Evolutionary conservation across 2,888 invertebrate genomes (phyloP).

Genomic region (Aspidapion aeneum): DNA sequence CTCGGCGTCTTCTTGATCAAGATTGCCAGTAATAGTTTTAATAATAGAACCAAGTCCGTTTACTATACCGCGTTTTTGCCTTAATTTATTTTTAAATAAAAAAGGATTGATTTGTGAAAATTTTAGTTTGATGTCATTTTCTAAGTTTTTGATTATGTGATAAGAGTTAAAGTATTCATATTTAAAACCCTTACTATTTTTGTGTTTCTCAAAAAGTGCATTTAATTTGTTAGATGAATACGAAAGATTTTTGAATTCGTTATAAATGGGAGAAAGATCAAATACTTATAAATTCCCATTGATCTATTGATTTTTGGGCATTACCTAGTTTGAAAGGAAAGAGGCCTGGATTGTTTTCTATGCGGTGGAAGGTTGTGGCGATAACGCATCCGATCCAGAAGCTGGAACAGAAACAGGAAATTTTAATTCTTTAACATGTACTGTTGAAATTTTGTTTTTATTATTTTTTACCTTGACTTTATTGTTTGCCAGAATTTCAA

Average conservation of each 20-base stretch:
- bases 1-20: neutral
- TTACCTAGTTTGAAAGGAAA: too few species aligned
- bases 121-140: neutral
- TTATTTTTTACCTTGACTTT: constrained; percentile 1
- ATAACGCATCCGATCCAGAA: neutral
- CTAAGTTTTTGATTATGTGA: neutral
- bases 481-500: neutral
- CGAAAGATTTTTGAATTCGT: too few species aligned
- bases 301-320: neutral
- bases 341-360: too few species aligned
- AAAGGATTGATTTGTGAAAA: constrained; percentile 1
- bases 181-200: neutral
- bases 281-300: constrained; percentile 1
- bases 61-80: neutral
- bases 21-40: neutral
- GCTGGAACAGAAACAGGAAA: neutral
- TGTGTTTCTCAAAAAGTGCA: neutral
- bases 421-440: constrained; percentile 2
- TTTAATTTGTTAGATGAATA: neutral
- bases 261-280: neutral
- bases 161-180: neutral
- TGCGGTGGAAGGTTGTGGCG: neutral
- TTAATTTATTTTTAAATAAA: neutral
- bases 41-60: neutral
- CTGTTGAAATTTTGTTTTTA: neutral